phyloP scores from a whole-genome alignment of 2,113 vertebrate genomes.

The Eolophus roseicapilla region DNA sequence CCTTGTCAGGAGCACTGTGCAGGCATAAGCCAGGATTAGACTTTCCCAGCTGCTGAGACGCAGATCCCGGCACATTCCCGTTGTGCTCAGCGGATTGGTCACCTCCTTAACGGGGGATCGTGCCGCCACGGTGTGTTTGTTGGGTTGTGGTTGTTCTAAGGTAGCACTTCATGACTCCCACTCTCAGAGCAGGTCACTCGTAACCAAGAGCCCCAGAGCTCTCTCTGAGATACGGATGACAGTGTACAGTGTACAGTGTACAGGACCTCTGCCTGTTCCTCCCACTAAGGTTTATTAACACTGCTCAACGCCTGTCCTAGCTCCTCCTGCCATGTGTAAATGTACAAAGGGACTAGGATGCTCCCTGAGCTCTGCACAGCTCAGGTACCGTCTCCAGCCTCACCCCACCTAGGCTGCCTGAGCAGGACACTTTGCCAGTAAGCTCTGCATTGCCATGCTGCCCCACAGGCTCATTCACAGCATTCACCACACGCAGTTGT shows the following conservation, averaged over 20 bases:
- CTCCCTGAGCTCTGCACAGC: slow-evolving; percentile 26
- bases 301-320: slow-evolving; percentile 44
- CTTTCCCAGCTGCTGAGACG: slow-evolving; percentile 16
- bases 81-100: slow-evolving; percentile 60
- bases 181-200: slow-evolving; percentile 54
- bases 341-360: slow-evolving; percentile 25
- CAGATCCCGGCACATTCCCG: slow-evolving; percentile 13
- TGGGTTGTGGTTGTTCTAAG: background rate
- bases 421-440: slow-evolving; percentile 32
- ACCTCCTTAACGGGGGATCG: slow-evolving; percentile 54
- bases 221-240: slow-evolving; percentile 24
- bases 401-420: background rate
- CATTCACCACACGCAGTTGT: background rate
- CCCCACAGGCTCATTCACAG: slow-evolving; percentile 18
- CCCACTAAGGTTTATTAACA: slow-evolving; percentile 12
- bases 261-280: slow-evolving; percentile 52
- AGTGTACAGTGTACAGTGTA: slow-evolving; percentile 65
- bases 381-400: slow-evolving; percentile 35
- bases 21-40: slow-evolving; percentile 66
- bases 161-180: slow-evolving; percentile 4
- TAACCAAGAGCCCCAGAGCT: background rate
- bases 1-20: slow-evolving; percentile 65
- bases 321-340: slow-evolving; percentile 37
- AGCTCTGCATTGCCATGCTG: slow-evolving; percentile 21
- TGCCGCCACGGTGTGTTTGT: background rate